These are phyloP conservation scores for Leptopilina clavipes DNA, from an alignment of 1,140 invertebrate species.

Conservation along the genomic window DNA sequence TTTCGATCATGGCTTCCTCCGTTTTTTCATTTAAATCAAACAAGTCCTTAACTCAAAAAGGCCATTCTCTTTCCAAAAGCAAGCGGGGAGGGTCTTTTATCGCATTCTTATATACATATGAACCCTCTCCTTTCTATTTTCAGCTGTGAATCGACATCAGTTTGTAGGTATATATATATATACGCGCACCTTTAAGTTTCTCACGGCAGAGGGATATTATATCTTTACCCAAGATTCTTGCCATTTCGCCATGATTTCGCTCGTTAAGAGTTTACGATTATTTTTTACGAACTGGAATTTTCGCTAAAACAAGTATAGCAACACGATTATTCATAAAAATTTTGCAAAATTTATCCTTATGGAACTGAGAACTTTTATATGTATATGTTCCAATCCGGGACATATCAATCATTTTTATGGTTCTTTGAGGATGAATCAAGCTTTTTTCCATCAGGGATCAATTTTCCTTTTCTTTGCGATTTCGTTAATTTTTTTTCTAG, in stretches of 20 bases:
- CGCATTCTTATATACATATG: conserved; percentile 19
- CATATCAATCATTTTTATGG: no score
- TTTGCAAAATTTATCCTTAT: conserved; percentile 22
- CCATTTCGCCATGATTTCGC: conserved; percentile 26
- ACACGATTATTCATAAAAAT: conserved; percentile 27
- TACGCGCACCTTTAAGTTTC: conserved; percentile 3
- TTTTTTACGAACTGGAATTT: conserved; percentile 28
- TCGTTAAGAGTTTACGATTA: conserved; percentile 32
- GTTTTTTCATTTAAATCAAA: conserved; percentile 26
- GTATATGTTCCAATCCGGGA: background rate
- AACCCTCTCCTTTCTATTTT: conserved; percentile 31
- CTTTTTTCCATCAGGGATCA: no score
- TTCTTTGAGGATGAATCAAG: no score
- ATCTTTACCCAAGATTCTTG: conserved; percentile 3
- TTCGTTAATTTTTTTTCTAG: no score
- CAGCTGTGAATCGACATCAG: conserved; percentile 8
- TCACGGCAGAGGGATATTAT: conserved; percentile 18
- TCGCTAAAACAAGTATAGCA: conserved; percentile 10
- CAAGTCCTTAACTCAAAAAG: background rate
- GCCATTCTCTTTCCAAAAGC: conserved; percentile 15
- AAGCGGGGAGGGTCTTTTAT: conserved; percentile 11
- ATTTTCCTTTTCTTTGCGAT: no score
- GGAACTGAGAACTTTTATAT: background rate
- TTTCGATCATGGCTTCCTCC: background rate
- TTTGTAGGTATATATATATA: background rate